Conservation (phyloP, 64 coral and sea anemone genomes). For the Dendronephthya gigantea region DNA sequence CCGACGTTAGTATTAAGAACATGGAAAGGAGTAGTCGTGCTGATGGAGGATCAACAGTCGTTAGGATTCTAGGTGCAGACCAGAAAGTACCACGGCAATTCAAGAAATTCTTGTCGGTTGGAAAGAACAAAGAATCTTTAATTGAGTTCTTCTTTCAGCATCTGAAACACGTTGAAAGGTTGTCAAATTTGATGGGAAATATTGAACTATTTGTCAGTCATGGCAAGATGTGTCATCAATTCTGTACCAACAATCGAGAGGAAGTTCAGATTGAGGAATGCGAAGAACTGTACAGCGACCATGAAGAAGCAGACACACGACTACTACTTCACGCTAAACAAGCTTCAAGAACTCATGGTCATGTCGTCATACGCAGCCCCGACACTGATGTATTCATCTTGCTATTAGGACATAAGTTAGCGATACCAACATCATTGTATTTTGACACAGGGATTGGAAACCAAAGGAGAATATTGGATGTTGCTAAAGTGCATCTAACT, state of each 20-base stretch:
- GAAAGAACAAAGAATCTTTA: slow-evolving; percentile 7
- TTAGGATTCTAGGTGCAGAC: background rate
- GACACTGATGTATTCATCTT: slow-evolving; percentile 9
- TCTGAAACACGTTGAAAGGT: background rate
- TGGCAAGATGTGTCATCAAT: background rate
- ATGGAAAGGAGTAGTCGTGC: slow-evolving; percentile 12
- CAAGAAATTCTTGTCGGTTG: slow-evolving; percentile 9
- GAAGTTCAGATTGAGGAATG: slow-evolving; percentile 6
- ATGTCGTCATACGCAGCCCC: background rate
- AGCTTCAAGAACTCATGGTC: background rate
- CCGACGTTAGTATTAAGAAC: slow-evolving; percentile 15
- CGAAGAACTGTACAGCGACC: background rate
- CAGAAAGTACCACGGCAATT: slow-evolving; percentile 14
- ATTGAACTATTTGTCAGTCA: slow-evolving; percentile 16
- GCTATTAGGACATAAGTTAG: background rate
- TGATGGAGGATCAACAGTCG: slow-evolving; percentile 2
- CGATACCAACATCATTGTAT: background rate
- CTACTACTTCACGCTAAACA: slow-evolving; percentile 7
- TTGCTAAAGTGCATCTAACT: background rate
- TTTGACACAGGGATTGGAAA: background rate
- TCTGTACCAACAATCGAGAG: background rate
- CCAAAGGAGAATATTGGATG: slow-evolving; percentile 13
- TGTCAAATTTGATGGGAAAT: background rate
- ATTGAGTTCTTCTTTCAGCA: slow-evolving; percentile 18
- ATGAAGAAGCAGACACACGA: slow-evolving; percentile 7